A percentile compares a stretch with the other conserved stretches of the same genome.
Conservation (phyloP, 2,797 vertebrate species). For the Sebastes matsubarae region DNA sequence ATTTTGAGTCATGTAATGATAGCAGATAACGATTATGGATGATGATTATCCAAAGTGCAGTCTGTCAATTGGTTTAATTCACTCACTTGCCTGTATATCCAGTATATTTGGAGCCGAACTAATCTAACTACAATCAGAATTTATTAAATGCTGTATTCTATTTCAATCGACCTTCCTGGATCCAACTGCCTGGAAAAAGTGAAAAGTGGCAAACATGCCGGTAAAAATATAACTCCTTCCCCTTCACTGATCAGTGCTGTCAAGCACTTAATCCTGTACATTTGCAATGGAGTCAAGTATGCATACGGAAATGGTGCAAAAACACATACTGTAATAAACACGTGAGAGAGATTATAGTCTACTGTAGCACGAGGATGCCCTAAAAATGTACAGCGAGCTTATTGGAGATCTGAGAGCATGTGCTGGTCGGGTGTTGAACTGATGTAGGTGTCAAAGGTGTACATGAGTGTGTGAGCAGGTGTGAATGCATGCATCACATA, state of each 20-base stretch:
- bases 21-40: background rate
- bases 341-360: conserved; percentile 39
- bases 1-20: background rate
- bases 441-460: background rate
- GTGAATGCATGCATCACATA: background rate
- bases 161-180: background rate
- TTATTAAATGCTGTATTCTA: background rate
- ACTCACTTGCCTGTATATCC: background rate
- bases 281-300: conserved; percentile 17
- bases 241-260: background rate
- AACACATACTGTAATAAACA: conserved; percentile 31
- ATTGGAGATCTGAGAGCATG: background rate
- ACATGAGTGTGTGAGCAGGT: background rate
- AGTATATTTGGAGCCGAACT: background rate
- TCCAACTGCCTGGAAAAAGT: background rate
- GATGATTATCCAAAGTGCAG: background rate
- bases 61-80: conserved; percentile 2
- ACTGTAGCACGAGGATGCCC: conserved; percentile 14
- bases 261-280: conserved; percentile 18
- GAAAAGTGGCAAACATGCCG: background rate
- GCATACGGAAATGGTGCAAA: conserved; percentile 26
- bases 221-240: background rate
- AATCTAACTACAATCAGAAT: background rate
- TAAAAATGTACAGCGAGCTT: background rate
- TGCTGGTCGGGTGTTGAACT: background rate